A percentile compares a stretch with the other conserved stretches of the same genome.
These are phyloP conservation scores for Tenodera sinensis DNA, from an alignment of 2,888 invertebrate genomes.

Conservation along the genomic window DNA sequence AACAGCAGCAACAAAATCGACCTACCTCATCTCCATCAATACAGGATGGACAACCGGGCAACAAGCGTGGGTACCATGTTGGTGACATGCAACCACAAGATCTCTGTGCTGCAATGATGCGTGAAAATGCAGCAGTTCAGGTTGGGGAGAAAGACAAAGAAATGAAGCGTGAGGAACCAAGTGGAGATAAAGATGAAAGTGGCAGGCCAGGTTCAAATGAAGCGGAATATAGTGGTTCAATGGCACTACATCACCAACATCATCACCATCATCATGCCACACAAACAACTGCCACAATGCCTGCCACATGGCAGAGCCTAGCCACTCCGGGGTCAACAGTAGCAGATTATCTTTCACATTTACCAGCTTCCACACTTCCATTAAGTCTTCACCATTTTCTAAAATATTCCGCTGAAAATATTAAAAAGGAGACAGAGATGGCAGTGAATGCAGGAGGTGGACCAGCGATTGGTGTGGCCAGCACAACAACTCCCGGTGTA, in stretches of 20 bases:
- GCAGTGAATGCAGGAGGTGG: slow-evolving; percentile 35
- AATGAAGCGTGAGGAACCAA: slow-evolving; percentile 29
- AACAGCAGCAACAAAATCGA: slow-evolving; percentile 28
- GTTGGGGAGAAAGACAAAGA: slow-evolving; percentile 29
- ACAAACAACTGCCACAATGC: slow-evolving; percentile 45
- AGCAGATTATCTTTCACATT: slow-evolving; percentile 78
- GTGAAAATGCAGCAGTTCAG: slow-evolving; percentile 22
- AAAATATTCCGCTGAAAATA: slow-evolving; percentile 71
- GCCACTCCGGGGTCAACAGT: slow-evolving; percentile 73
- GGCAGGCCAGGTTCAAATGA: slow-evolving; percentile 32
- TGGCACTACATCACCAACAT: slow-evolving; percentile 31
- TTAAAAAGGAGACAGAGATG: slow-evolving; percentile 66
- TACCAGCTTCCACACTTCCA: slow-evolving; percentile 69
- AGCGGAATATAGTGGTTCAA: slow-evolving; percentile 31
- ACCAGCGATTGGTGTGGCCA: slow-evolving; percentile 31
- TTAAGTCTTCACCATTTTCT: slow-evolving; percentile 78
- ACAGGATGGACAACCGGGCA: slow-evolving; percentile 47
- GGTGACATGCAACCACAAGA: slow-evolving; percentile 34
- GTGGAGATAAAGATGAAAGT: slow-evolving; percentile 28
- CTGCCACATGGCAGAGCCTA: slow-evolving; percentile 68
- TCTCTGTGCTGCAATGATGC: slow-evolving; percentile 33
- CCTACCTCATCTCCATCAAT: slow-evolving; percentile 33
- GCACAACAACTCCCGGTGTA: slow-evolving; percentile 43
- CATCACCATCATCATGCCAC: slow-evolving; percentile 29
- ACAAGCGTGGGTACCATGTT: slow-evolving; percentile 42